These are phyloP conservation scores for Anolis carolinensis DNA, from an alignment of 2,113 vertebrate genomes.

Conservation along the genomic window DNA sequence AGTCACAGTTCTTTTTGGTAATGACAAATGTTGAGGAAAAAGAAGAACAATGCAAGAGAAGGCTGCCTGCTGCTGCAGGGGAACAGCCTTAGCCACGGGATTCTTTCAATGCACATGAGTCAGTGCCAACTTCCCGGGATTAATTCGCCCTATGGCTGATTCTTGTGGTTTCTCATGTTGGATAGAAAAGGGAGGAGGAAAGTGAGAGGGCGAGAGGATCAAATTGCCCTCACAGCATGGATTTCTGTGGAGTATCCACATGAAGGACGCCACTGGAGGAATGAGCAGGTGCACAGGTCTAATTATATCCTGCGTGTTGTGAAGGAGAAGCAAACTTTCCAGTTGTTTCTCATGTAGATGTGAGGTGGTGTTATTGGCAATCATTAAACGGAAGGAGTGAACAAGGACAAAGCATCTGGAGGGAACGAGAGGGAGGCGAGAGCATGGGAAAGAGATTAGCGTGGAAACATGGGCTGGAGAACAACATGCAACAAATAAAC, in stretches of 20 bases:
- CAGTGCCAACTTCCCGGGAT: slow-evolving; percentile 54
- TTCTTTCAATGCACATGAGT: slow-evolving; percentile 52
- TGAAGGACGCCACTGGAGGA: slow-evolving; percentile 59
- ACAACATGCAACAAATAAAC: background rate
- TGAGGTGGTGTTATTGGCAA: slow-evolving; percentile 69
- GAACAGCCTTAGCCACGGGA: slow-evolving; percentile 39
- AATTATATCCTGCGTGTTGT: slow-evolving; percentile 68
- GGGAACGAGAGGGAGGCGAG: slow-evolving; percentile 42
- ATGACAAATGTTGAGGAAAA: slow-evolving; percentile 41
- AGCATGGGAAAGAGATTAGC: slow-evolving; percentile 27
- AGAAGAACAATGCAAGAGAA: slow-evolving; percentile 49
- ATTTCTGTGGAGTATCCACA: slow-evolving; percentile 68
- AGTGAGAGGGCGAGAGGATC: slow-evolving; percentile 50
- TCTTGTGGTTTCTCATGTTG: slow-evolving; percentile 45
- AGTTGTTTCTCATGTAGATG: slow-evolving; percentile 64
- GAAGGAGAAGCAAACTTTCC: slow-evolving; percentile 64
- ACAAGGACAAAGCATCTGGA: slow-evolving; percentile 66
- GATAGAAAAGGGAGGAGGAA: slow-evolving; percentile 43
- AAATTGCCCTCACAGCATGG: slow-evolving; percentile 67
- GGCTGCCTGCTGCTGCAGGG: slow-evolving; percentile 41
- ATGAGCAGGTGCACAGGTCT: slow-evolving; percentile 68
- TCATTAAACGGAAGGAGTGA: slow-evolving; percentile 66
- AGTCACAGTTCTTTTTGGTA: background rate
- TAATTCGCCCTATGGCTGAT: slow-evolving; percentile 44
- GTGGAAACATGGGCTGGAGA: slow-evolving; percentile 28